phyloP scores from a whole-genome alignment of 2,797 vertebrate species.

The Spheniscus humboldti region DNA sequence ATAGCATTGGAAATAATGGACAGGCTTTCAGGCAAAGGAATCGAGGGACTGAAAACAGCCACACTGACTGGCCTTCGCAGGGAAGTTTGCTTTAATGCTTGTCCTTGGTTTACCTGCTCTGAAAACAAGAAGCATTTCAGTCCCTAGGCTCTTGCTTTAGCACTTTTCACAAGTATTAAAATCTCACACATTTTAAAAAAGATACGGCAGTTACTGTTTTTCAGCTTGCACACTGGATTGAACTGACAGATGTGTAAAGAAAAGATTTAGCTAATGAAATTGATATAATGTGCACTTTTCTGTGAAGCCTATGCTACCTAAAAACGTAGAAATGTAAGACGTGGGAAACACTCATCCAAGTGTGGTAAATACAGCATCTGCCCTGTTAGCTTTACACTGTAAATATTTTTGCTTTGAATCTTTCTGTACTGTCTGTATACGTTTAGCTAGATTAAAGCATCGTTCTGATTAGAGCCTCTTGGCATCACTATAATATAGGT shows the following conservation, averaged over 20 bases:
- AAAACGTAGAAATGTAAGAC: not conserved
- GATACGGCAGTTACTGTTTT: slow-evolving; percentile 11
- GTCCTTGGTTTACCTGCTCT: slow-evolving; percentile 9
- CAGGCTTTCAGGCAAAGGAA: not conserved
- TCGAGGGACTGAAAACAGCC: not conserved
- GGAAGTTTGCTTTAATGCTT: not conserved
- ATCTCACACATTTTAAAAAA: slow-evolving; percentile 42
- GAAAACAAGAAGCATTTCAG: not conserved
- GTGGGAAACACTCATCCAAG: not conserved
- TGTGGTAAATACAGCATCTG: not conserved
- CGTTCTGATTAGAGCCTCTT: not conserved
- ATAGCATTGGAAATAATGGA: not conserved
- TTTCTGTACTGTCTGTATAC: not conserved
- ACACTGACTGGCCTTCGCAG: not conserved
- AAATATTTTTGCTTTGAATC: not conserved
- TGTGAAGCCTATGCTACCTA: not conserved
- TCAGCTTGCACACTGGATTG: not conserved
- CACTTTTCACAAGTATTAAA: slow-evolving; percentile 25
- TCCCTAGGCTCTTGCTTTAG: slow-evolving; percentile 2
- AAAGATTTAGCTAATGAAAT: slow-evolving; percentile 26
- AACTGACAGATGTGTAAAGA: slow-evolving; percentile 45
- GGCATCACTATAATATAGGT: not conserved
- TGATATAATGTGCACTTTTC: not conserved
- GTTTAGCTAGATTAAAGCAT: not conserved
- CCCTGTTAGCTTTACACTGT: not conserved